Evolutionary conservation across 2,888 invertebrate genomes (phyloP).

Genomic region (Diabrotica balteata): DNA sequence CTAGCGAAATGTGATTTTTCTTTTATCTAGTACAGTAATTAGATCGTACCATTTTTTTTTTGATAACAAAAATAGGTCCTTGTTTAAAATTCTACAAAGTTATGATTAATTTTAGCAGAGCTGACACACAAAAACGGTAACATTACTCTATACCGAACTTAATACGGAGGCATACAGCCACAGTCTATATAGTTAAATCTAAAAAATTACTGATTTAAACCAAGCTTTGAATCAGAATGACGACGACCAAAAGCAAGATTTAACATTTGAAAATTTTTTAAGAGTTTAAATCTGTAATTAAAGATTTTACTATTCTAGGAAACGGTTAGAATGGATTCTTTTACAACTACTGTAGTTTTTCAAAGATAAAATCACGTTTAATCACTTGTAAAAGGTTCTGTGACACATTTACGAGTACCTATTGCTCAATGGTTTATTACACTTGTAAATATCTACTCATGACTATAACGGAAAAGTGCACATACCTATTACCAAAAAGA

Average conservation of each 20-base stretch:
- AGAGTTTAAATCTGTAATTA: background rate
- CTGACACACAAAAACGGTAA: constrained; percentile 9
- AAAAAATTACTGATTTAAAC: constrained; percentile 6
- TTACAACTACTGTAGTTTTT: too few species aligned
- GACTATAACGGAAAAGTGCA: too few species aligned
- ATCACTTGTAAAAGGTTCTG: too few species aligned
- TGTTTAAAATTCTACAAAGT: constrained; percentile 3
- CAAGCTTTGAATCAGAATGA: too few species aligned
- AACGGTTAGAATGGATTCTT: background rate
- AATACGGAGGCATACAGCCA: constrained; percentile 12
- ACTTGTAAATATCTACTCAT: too few species aligned
- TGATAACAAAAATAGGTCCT: background rate
- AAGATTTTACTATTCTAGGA: constrained; percentile 6
- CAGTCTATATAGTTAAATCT: constrained; percentile 16
- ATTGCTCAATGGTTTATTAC: too few species aligned
- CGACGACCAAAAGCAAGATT: too few species aligned
- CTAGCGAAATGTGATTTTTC: background rate
- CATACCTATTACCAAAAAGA: too few species aligned
- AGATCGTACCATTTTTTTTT: background rate
- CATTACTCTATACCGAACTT: constrained; percentile 9
- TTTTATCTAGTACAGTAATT: background rate
- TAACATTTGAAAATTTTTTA: background rate
- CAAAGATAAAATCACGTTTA: too few species aligned
- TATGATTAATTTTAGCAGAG: background rate
- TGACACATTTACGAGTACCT: too few species aligned